Evolutionary conservation across 2,888 invertebrate species (phyloP).

Genomic region (Pycnomerus fuliginosus): DNA sequence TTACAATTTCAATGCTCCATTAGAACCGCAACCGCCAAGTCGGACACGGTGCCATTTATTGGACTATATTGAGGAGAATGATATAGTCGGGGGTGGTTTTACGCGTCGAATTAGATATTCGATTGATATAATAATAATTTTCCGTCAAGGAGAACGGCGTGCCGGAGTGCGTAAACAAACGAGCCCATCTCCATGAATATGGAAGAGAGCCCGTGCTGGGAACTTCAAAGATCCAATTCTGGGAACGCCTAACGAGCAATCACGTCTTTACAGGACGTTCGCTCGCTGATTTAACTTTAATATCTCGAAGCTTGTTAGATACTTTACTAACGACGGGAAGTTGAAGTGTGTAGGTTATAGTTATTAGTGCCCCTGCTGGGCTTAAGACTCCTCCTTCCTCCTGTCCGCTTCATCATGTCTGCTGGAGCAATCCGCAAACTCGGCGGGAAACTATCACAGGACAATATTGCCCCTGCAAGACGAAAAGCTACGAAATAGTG

Average conservation of each 20-base stretch:
- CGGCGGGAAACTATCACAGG: not conserved
- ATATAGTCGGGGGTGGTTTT: too few relatives aligned
- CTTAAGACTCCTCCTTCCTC: constrained; percentile 10
- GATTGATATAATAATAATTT: too few relatives aligned
- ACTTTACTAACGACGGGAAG: constrained; percentile 28
- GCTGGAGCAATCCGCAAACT: constrained; percentile 8
- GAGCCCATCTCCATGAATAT: constrained; percentile 21
- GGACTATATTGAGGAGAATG: too few relatives aligned
- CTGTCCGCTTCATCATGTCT: constrained; percentile 4
- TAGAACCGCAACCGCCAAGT: constrained; percentile 20
- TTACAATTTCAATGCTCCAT: constrained; percentile 26
- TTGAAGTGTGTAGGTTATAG: constrained; percentile 26
- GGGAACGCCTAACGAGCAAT: constrained; percentile 23
- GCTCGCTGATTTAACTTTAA: constrained; percentile 26
- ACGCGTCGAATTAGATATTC: too few relatives aligned
- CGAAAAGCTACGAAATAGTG: not conserved
- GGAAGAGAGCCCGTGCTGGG: constrained; percentile 12
- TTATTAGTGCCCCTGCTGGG: constrained; percentile 22
- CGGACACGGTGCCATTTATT: constrained; percentile 23
- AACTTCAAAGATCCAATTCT: constrained; percentile 23
- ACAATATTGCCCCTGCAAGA: not conserved
- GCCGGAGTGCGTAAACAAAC: constrained; percentile 6
- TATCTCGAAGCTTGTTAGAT: constrained; percentile 28
- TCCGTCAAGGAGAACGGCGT: too few relatives aligned
- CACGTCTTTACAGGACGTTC: constrained; percentile 26